phyloP scores from a whole-genome alignment of 2,797 vertebrate genomes.

The Cuniculus paca region DNA sequence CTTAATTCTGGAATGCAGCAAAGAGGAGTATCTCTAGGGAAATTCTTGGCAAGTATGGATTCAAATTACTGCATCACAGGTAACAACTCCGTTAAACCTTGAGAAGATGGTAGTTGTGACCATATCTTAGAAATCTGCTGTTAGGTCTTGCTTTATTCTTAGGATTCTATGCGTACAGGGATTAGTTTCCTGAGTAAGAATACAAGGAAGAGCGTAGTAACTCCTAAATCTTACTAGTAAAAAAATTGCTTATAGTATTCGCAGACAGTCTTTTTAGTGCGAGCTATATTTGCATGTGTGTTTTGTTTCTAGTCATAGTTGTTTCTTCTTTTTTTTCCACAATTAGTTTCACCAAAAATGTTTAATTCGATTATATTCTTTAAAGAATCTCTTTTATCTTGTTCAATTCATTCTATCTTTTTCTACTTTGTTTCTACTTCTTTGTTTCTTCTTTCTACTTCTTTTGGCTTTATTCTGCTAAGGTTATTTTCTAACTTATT shows the following conservation, averaged over 20 bases:
- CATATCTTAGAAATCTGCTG: not conserved
- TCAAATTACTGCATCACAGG: not conserved
- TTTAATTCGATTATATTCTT: not conserved
- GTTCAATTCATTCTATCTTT: not conserved
- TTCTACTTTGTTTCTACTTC: slow-evolving; percentile 41
- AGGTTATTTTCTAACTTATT: not conserved
- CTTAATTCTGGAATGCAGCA: not conserved
- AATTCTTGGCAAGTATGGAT: not conserved
- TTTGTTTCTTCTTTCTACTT: slow-evolving; percentile 33
- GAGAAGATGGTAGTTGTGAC: not conserved
- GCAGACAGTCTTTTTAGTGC: not conserved
- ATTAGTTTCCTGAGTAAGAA: slow-evolving; percentile 13
- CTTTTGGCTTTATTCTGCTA: slow-evolving; percentile 1
- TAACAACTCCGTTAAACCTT: not conserved
- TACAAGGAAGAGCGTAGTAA: not conserved
- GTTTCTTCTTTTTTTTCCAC: slow-evolving; percentile 7
- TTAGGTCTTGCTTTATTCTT: not conserved
- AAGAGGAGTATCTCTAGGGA: not conserved
- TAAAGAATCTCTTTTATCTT: slow-evolving; percentile 12
- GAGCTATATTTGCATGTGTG: not conserved
- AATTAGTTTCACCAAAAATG: not conserved
- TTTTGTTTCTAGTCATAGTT: not conserved
- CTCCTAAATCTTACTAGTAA: not conserved
- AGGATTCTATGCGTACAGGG: not conserved
- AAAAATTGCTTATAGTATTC: not conserved